Conservation (phyloP, 2,113 vertebrate species). For the Tachysurus fulvidraco region DNA sequence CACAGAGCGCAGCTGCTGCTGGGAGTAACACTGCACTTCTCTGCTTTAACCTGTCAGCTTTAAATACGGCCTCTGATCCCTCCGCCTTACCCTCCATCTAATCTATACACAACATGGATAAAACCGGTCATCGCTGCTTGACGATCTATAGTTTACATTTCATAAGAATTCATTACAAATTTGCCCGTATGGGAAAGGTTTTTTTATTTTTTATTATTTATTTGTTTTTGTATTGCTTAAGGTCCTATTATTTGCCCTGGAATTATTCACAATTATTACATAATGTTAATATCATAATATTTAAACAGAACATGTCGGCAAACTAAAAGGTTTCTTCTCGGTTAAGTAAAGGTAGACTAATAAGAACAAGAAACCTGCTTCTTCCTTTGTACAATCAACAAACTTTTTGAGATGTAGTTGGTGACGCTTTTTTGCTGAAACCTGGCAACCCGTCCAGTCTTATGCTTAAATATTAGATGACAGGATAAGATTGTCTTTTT, state of each 20-base stretch:
- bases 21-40: constrained; percentile 35
- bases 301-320: background rate
- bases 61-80: constrained; percentile 31
- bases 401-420: background rate
- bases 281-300: background rate
- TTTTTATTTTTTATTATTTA: background rate
- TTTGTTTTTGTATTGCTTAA: background rate
- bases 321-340: background rate
- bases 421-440: background rate
- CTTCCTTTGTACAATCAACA: background rate
- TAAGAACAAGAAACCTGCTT: background rate
- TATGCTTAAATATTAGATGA: background rate
- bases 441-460: background rate
- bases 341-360: background rate
- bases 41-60: constrained; percentile 56
- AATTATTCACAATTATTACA: background rate
- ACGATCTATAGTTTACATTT: background rate
- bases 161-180: background rate
- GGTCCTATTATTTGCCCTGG: background rate
- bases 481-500: background rate
- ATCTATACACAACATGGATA: background rate
- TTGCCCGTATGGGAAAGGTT: background rate
- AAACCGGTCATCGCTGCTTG: background rate
- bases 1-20: constrained; percentile 70
- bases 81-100: background rate